Conservation (phyloP, 2,888 invertebrate species). For the Acanthosepion lycidas region DNA sequence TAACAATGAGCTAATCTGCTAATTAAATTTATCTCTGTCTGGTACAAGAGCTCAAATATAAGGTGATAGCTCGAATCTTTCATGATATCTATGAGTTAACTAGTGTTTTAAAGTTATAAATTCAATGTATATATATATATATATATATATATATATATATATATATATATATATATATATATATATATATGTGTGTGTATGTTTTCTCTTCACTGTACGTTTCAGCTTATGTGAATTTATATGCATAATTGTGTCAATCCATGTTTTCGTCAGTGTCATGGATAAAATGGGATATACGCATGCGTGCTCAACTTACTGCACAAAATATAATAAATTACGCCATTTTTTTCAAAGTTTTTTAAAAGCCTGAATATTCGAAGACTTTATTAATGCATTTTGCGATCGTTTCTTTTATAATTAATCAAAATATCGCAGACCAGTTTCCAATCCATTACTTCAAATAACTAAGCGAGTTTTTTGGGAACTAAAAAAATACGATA, state of each 20-base stretch:
- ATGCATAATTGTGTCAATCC: neutral
- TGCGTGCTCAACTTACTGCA: neutral
- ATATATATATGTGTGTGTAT: neutral
- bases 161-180: neutral
- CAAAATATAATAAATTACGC: neutral
- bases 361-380: neutral
- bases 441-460: slow-evolving; percentile 12
- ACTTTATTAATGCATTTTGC: neutral
- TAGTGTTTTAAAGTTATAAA: too few species aligned
- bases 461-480: neutral
- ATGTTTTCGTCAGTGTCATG: neutral
- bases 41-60: too few species aligned
- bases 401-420: slow-evolving; percentile 9
- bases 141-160: neutral
- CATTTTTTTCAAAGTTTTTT: neutral
- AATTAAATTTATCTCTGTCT: too few species aligned
- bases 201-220: neutral
- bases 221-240: neutral
- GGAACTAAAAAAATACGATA: neutral
- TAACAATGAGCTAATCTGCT: too few species aligned
- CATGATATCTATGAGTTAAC: too few species aligned
- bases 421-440: neutral
- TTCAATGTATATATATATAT: neutral
- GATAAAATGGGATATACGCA: neutral
- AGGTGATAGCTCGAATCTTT: too few species aligned